Conservation (phyloP, 2,888 invertebrate genomes). For the Oligia latruncula region DNA sequence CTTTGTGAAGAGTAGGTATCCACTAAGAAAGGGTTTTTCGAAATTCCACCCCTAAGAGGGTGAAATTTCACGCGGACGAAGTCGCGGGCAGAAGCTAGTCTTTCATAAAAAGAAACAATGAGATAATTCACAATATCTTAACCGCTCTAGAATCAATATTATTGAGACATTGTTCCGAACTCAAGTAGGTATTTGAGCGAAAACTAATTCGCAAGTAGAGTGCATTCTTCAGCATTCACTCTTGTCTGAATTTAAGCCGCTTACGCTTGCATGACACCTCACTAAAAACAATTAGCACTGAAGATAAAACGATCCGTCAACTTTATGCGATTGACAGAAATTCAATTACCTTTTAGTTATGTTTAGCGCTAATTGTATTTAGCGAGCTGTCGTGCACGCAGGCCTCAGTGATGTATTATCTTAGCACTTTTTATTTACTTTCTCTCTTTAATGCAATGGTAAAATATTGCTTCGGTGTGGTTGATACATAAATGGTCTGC, state of each 20-base stretch:
- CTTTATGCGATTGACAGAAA: conserved; percentile 31
- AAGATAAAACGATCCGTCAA: conserved; percentile 22
- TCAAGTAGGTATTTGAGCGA: background rate
- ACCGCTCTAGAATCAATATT: background rate
- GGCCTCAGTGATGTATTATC: conserved; percentile 21
- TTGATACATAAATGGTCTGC: conserved; percentile 31
- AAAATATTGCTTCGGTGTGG: conserved; percentile 12
- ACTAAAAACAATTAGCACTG: conserved; percentile 25
- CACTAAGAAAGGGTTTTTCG: no score
- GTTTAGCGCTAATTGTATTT: conserved; percentile 31
- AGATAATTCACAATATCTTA: background rate
- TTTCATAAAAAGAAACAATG: background rate
- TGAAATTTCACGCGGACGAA: no score
- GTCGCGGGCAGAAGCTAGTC: no score
- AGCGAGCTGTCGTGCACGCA: conserved; percentile 31
- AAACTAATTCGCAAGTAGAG: conserved; percentile 18
- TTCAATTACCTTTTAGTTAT: conserved; percentile 31
- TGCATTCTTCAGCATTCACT: conserved; percentile 25
- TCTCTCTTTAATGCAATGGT: conserved; percentile 16
- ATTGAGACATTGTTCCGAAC: background rate
- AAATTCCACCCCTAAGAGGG: no score
- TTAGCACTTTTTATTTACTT: conserved; percentile 12
- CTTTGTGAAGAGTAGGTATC: no score
- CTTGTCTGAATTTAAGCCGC: conserved; percentile 1
- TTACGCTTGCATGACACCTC: conserved; percentile 7